Base-by-base conservation (phyloP, 1,140 invertebrate genomes). In the Bactericera cockerelli region DNA sequence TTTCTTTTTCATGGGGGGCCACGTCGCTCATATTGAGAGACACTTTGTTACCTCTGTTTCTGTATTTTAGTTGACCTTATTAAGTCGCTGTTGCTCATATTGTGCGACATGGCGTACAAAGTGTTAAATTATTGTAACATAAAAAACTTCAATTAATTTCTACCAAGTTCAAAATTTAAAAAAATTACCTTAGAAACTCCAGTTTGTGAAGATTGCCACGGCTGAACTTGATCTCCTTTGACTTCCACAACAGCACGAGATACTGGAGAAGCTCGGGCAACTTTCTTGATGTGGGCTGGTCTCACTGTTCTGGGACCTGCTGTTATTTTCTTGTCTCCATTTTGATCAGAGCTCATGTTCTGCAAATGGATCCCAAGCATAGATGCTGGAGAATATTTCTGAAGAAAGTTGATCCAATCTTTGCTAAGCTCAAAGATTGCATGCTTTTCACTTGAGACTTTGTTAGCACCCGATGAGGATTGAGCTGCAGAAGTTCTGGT, bases 351-450 rank as follows among this genome's bases (percentile, higher is more conserved):
- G 4, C 4, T 19, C 24, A 25, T 8, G 24, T 31, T 56, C 13
- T 26, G 55, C 6, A 56, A 31, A 31, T 31, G 24, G 6, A 31
- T 56, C 10, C 42, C 42, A 19, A 49, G 19, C n/a, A 49, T 19
- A n/a, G 42, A 49, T 16, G 42, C 22, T 6, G 42, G 71, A 0
- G 71, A 69, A 14, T 73, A 57, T 64, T 69, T 75, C 62, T 78
- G 73, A 24, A 79, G 63, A 36, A 73, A 67, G 1, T 74, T 70
- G 2, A 74, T 65, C 71, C 77, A 77, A 61, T 79, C 73, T 63
- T 76, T 78, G 55, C 71, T 75, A 4, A 78, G 56, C n/a, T 69
- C 63, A 28, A 74, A 68, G 53, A 76, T 72, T 25, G 75, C 58
- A 59, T 67, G 71, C 57, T 73, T 75, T n/a, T 76, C 74, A 25